phyloP scores from a whole-genome alignment of 2,113 vertebrate genomes.

The Hypocryptadius cinnamomeus region DNA sequence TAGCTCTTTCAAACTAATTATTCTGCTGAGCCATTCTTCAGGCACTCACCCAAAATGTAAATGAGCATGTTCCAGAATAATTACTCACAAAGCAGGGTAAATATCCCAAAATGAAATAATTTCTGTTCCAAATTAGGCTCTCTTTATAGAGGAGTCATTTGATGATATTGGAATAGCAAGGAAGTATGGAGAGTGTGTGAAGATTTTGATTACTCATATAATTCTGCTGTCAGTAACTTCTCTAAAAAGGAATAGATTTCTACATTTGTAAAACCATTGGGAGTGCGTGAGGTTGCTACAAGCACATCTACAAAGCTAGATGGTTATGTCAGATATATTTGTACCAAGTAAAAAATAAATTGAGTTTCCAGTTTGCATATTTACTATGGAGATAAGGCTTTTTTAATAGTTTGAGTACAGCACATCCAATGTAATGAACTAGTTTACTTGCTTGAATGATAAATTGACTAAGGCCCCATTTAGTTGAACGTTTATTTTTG shows the following conservation, averaged over 20 bases:
- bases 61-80: conserved; percentile 27
- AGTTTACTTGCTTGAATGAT: conserved; percentile 8
- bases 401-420: not conserved
- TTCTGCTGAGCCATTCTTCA: not conserved
- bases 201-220: conserved; percentile 28
- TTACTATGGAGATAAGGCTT: not conserved
- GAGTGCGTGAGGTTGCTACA: not conserved
- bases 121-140: not conserved
- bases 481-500: not conserved
- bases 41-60: conserved; percentile 41
- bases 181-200: not conserved
- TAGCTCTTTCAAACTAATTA: conserved; percentile 24
- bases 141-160: not conserved
- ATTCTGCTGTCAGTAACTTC: not conserved
- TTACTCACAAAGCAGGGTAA: conserved; percentile 5
- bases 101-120: conserved; percentile 8
- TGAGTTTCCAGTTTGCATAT: not conserved
- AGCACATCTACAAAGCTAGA: not conserved
- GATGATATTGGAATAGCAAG: not conserved
- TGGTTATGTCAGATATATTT: not conserved
- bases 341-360: not conserved
- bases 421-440: not conserved
- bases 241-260: not conserved
- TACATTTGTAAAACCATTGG: not conserved
- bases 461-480: not conserved